Percentiles rank a stretch among this genome's conserved stretches.
Evolutionary conservation across 2,797 vertebrate genomes (phyloP).

Genomic region (Chrosomus eos): DNA sequence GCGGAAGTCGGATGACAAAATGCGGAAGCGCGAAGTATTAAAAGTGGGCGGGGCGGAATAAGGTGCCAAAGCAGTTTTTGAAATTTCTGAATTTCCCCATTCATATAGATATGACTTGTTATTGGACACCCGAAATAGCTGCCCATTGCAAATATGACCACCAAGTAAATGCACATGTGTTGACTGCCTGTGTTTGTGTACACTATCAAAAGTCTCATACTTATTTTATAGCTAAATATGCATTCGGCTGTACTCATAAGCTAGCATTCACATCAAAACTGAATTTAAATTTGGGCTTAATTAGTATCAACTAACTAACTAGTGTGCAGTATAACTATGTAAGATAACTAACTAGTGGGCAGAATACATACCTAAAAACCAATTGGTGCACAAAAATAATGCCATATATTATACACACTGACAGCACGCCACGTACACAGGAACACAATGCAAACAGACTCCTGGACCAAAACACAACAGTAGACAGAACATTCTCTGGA

Average conservation of each 20-base stretch:
- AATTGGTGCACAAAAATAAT: neutral
- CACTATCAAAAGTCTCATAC: neutral
- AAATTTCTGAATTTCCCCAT: neutral
- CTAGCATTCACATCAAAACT: neutral
- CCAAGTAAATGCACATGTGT: neutral
- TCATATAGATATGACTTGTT: neutral
- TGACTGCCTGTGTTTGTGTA: neutral
- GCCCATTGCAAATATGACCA: neutral
- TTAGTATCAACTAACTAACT: neutral
- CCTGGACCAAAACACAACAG: neutral
- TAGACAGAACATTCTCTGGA: conserved; percentile 20
- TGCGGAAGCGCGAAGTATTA: too few relatives aligned
- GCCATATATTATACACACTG: conserved; percentile 15
- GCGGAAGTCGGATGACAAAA: too few relatives aligned
- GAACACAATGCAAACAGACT: neutral
- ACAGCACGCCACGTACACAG: conserved; percentile 19
- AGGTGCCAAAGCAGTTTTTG: neutral
- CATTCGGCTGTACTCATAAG: neutral
- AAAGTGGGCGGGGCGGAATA: too few relatives aligned
- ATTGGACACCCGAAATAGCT: neutral
- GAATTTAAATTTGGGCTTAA: neutral
- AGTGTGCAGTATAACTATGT: neutral
- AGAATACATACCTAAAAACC: neutral
- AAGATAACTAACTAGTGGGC: neutral
- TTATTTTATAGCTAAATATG: neutral